Evolutionary conservation across 2,113 vertebrate genomes (phyloP), one percentile per base, ranked within the genome.

Genomic region (Phaethornis superciliosus): DNA sequence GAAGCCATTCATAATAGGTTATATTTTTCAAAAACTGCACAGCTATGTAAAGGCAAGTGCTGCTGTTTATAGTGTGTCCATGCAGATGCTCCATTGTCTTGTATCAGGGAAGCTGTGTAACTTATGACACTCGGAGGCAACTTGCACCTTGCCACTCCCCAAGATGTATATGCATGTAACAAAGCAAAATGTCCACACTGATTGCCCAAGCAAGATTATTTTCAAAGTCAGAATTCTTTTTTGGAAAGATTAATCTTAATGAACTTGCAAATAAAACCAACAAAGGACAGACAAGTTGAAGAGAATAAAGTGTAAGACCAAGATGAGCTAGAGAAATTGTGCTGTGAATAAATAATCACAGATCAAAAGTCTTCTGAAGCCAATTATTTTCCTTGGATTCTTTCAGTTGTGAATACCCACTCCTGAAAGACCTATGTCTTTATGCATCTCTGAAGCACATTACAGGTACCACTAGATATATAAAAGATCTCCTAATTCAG

Each of bases 341-440:
- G 92, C 56, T 81, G 64, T 94, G 95, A 96, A 96, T 96, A 95
- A 93, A 95, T 95, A 96, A 96, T 89, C 70, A 83, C n/a, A 85
- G 91, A 95, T 88, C 79, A 91, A 79, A 88, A 91, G 55, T 89
- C 37, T 95, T 88, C 60, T 74, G 89, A 83, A 91, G 91, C 59
- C 55, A 94, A 88, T 93, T 94, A 94, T 91, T 95, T 96, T 94
- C 54, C 55, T 67, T 49, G 64, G 35, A 81, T 70, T n/a, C 68
- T 88, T 89, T 80, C 81, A 80, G 0, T n/a, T 60, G 63, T 85
- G 71, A 82, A 55, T 69, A 67, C 47, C 28, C 60, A 27, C 30
- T 85, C 27, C 28, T 52, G 35, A 89, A 74, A 7, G 30, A 64
- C 71, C 52, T 83, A 19, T 28, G 68, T 4, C 64, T 83, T 80